A percentile compares a stretch with the other conserved stretches of the same genome.
Conservation (phyloP, 2,797 vertebrate species). For the Pteropus rufus region DNA sequence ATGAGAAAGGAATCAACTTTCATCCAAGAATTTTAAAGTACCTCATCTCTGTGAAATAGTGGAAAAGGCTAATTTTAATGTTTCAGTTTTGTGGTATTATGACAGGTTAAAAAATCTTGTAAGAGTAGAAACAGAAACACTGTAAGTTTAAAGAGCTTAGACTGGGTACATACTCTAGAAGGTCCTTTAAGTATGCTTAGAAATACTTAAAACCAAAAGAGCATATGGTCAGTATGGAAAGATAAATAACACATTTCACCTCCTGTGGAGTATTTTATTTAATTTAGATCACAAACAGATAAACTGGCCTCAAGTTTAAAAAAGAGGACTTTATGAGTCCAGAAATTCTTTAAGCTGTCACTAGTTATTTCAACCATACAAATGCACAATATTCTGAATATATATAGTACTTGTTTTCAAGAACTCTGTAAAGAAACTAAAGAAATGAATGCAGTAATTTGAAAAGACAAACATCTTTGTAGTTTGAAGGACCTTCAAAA, state of each 20-base stretch:
- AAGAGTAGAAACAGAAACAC: neutral
- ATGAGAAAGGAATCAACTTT: neutral
- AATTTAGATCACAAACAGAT: neutral
- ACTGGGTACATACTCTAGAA: neutral
- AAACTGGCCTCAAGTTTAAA: neutral
- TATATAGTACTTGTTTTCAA: neutral
- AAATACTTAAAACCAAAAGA: neutral
- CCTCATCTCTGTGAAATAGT: neutral
- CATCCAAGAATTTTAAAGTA: neutral
- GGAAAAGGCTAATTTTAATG: neutral
- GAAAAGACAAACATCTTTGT: neutral
- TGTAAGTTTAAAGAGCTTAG: neutral
- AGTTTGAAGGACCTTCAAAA: neutral
- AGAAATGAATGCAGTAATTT: constrained; percentile 1
- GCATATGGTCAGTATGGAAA: neutral
- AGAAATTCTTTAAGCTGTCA: neutral
- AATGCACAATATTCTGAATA: neutral
- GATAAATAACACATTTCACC: neutral
- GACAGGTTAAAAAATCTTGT: neutral
- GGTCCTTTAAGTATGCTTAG: neutral
- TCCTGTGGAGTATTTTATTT: neutral
- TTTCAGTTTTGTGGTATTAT: neutral
- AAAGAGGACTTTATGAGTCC: neutral
- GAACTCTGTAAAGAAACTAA: neutral
- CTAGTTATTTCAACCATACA: neutral